A percentile compares a stretch with the other conserved stretches of the same genome.
Conservation (phyloP, 2,113 vertebrate species). For the Sorex araneus region DNA sequence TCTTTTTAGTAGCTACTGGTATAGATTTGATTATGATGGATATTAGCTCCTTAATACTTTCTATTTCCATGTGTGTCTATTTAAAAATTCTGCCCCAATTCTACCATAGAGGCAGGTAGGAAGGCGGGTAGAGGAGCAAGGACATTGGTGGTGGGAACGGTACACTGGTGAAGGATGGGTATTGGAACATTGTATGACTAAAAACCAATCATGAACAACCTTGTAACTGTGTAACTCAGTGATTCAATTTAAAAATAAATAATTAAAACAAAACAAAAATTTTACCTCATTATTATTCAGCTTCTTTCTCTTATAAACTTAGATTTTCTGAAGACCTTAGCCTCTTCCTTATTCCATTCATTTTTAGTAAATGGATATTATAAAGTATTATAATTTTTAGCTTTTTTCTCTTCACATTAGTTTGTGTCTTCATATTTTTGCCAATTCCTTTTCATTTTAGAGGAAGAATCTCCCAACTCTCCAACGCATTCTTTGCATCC, state of each 20-base stretch:
- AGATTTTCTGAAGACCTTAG: background rate
- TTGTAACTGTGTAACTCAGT: too few relatives aligned
- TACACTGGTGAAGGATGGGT: too few relatives aligned
- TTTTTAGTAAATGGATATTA: background rate
- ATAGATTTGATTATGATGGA: background rate
- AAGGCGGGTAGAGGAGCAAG: too few relatives aligned
- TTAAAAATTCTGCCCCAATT: background rate
- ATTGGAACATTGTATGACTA: too few relatives aligned
- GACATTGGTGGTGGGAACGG: too few relatives aligned
- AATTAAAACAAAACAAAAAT: background rate
- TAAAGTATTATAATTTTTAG: too few relatives aligned
- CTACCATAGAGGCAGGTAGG: too few relatives aligned
- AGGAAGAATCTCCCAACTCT: background rate
- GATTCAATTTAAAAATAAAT: too few relatives aligned
- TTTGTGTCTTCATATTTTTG: background rate
- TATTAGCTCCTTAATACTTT: background rate
- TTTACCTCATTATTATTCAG: background rate
- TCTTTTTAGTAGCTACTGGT: background rate
- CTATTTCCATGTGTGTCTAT: background rate
- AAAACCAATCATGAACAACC: too few relatives aligned
- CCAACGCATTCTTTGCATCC: accelerated
- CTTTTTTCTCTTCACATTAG: background rate
- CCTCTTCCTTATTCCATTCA: background rate
- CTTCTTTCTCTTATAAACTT: background rate
- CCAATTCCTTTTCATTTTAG: background rate